Evolutionary conservation across 2,797 vertebrate genomes (phyloP).

Genomic region (Melanotaenia pygmaea): DNA sequence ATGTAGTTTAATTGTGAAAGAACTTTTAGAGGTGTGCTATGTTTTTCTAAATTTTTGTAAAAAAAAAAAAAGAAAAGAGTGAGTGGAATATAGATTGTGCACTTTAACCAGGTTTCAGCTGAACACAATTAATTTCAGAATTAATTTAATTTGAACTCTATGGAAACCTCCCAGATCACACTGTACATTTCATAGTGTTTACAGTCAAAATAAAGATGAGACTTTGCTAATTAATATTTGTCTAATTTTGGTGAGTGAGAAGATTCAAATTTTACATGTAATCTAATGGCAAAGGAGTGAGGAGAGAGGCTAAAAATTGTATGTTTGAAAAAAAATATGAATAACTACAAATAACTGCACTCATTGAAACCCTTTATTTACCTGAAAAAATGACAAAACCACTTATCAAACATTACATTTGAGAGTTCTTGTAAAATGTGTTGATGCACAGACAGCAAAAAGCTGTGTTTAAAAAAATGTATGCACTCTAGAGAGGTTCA

Average conservation of each 20-base stretch:
- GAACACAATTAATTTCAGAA: not conserved
- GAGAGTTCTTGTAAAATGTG: too few species aligned
- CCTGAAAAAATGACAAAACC: not conserved
- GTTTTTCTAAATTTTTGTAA: conserved; percentile 35
- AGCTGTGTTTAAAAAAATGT: too few species aligned
- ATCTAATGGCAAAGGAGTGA: not conserved
- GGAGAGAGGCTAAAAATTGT: not conserved
- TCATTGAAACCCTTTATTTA: not conserved
- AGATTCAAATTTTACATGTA: not conserved
- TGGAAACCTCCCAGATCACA: conserved; percentile 1
- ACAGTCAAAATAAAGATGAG: conserved; percentile 57
- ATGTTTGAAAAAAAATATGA: not conserved
- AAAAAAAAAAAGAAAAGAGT: not conserved
- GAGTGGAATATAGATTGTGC: conserved; percentile 11
- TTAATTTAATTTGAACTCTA: conserved; percentile 8
- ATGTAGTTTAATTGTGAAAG: conserved; percentile 21
- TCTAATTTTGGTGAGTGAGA: not conserved
- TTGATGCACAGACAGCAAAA: too few species aligned
- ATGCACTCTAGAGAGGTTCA: too few species aligned
- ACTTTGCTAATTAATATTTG: conserved; percentile 1
- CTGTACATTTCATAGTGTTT: conserved; percentile 38
- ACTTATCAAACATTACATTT: too few species aligned
- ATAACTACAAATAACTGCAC: too few species aligned
- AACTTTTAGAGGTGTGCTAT: conserved; percentile 16
- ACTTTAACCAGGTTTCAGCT: conserved; percentile 20